A percentile compares a stretch with the other conserved stretches of the same genome.
Conservation (phyloP, 2,888 invertebrate species). For the Dicranocentrus wangi region DNA sequence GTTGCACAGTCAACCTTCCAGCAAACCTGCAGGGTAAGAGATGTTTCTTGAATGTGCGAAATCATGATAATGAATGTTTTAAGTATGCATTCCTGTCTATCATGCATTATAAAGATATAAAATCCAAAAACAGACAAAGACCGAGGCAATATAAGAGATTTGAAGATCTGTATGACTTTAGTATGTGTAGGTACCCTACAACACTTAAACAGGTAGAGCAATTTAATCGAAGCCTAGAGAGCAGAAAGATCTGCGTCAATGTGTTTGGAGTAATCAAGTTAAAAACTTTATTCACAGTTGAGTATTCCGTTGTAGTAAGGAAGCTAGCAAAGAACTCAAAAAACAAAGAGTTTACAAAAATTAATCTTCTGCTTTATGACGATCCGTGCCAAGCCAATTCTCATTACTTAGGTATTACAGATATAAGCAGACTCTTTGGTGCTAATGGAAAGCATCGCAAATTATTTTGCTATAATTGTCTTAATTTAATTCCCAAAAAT, state of each 20-base stretch:
- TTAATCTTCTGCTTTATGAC: too few species aligned
- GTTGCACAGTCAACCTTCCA: conserved; percentile 12
- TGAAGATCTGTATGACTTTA: conserved; percentile 3
- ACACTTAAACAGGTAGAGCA: background rate
- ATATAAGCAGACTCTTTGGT: conserved; percentile 26
- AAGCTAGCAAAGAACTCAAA: background rate
- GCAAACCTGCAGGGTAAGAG: background rate
- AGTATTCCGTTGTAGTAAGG: background rate
- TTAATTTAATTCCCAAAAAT: conserved; percentile 19
- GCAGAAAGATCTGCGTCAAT: conserved; percentile 14
- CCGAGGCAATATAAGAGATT: background rate
- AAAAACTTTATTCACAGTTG: background rate
- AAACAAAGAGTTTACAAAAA: too few species aligned
- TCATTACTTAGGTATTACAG: conserved; percentile 34
- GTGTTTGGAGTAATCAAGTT: conserved; percentile 14
- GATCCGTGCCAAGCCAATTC: too few species aligned
- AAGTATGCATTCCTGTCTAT: conserved; percentile 38
- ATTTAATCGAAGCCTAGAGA: background rate
- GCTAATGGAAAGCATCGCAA: background rate
- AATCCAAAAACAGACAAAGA: background rate
- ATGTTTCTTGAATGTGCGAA: conserved; percentile 23
- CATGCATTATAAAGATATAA: conserved; percentile 26
- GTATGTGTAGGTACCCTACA: conserved; percentile 9
- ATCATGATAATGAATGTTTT: conserved; percentile 34
- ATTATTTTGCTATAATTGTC: conserved; percentile 39